Evolutionary conservation across 2,797 vertebrate genomes (phyloP), one percentile per base, ranked within the genome.

Genomic region (Melanotaenia maccullochi): DNA sequence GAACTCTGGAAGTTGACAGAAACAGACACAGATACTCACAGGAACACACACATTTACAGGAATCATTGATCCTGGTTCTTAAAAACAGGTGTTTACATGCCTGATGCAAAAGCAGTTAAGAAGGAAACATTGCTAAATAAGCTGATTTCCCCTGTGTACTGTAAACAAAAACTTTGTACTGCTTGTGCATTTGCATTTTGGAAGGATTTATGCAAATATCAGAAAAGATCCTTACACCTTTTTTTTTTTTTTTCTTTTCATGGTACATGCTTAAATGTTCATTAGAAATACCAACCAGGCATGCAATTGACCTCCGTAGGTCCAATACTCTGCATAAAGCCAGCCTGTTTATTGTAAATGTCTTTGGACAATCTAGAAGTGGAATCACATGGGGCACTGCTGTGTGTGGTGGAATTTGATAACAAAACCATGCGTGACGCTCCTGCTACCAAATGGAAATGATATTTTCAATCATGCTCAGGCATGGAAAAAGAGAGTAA

Each of bases 331-430:
- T 78, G 75, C 80, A 87, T 81, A 81, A 83, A 64, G 65, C 60
- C 42, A 8, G 52, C 59, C 57, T 70, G 75, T 75, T 81, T 74
- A 72, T 67, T 78, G 47, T 55, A 83, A 88, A 87, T 89, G 83
- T 85, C 85, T 89, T 83, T 65, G 81, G 76, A 86, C 83, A 87
- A 83, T 87, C 87, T 84, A 65, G 55, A 73, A 71, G 75, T 79
- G 60, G 77, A 80, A 90, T 90, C 80, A 75, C 65, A 87, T 85
- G 78, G 85, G 79, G 78, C 82, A 74, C 75, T 73, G 56, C 72
- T 68, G 85, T 81, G 78, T 85, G 84, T 91, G 85, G 73, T 79
- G 88, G 82, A 90, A 91, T 90, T 90, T 89, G 87, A 90, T 87
- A 90, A 88, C 85, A 79, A 78, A 82, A 63, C 86, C 82, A 76